Evolutionary conservation across 2,888 invertebrate genomes (phyloP), one percentile per base, ranked within the genome.

Genomic region (Anthophora plumipes): DNA sequence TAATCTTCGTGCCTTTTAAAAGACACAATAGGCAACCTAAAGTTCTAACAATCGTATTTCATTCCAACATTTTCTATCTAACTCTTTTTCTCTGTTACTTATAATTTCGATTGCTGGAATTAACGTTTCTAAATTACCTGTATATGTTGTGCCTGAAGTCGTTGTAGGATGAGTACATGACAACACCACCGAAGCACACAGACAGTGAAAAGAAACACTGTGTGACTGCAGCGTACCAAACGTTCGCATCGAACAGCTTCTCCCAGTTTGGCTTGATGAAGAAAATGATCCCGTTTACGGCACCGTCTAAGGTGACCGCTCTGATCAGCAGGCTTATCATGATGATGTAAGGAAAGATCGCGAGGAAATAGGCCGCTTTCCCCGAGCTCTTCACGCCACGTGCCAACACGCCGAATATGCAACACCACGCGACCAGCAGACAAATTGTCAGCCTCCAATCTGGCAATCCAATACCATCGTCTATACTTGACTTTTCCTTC

Each of bases 291-390:
- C 96, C 96, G 41, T 95, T 92, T 0, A 92, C 80, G 1, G 96
- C 95, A 0, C 96, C 96, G 0, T 95, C 94, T 70, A 96, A 89
- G 0, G 95, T 95, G 0, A 95, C 93, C 0, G 96, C 95, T 68
- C 95, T 94, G 63, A 95, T 93, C n/a, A 96, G 93, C 64, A 96
- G 92, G 22, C 95, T 94, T 39, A 95, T 85, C 92, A 96, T 94
- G 60, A 96, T 94, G 55, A 94, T 90, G 88, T 96, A 96, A 0
- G 96, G 96, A 89, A 96, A 96, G 22, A 96, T 92, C 0, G 96
- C 96, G 4, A 96, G 95, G 87, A 97, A 95, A 90, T 97, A 97
- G 2, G 96, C 95, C 0, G 95, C 95, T 90, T 95, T 95, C 50
- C 96, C 95, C 0, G 95, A 94, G 84, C 95, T 95, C 87, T 94